Percentiles rank a stretch among this genome's conserved stretches.
These are phyloP conservation scores for Catocala fraxini DNA, from an alignment of 2,888 invertebrate genomes.

Conservation along the genomic window DNA sequence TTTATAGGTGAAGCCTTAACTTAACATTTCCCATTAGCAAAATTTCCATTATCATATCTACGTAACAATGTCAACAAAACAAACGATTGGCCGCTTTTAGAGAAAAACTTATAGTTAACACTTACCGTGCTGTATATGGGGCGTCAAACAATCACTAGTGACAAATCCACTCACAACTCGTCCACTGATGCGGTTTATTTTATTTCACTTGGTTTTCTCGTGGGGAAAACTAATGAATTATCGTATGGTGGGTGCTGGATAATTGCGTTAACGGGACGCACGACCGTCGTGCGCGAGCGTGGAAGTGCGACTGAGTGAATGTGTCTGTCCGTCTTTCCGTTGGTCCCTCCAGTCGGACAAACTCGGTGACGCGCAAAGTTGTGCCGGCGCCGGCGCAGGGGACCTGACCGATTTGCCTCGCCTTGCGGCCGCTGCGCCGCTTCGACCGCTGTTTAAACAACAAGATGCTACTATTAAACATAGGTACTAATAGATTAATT, in stretches of 20 bases:
- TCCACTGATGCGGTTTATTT: constrained; percentile 55
- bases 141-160: constrained; percentile 49
- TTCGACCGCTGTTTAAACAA: constrained; percentile 39
- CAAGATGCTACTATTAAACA: constrained; percentile 53
- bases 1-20: constrained; percentile 7
- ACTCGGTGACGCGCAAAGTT: constrained; percentile 46
- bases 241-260: constrained; percentile 53
- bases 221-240: constrained; percentile 78
- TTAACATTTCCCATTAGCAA: constrained; percentile 36
- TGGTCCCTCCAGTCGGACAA: constrained; percentile 59
- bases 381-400: constrained; percentile 61
- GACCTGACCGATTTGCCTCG: constrained; percentile 74
- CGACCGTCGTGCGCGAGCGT: constrained; percentile 34
- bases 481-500: constrained; percentile 46
- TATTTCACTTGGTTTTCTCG: constrained; percentile 83
- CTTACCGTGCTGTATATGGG: constrained; percentile 63
- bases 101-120: constrained; percentile 53
- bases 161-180: constrained; percentile 69
- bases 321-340: constrained; percentile 49
- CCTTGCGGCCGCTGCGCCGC: constrained; percentile 25
- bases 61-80: constrained; percentile 73
- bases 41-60: constrained; percentile 54
- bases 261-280: constrained; percentile 33
- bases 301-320: constrained; percentile 60
- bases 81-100: constrained; percentile 54